phyloP scores from a whole-genome alignment of 2,113 vertebrate genomes.

The Amphiprion ocellaris region DNA sequence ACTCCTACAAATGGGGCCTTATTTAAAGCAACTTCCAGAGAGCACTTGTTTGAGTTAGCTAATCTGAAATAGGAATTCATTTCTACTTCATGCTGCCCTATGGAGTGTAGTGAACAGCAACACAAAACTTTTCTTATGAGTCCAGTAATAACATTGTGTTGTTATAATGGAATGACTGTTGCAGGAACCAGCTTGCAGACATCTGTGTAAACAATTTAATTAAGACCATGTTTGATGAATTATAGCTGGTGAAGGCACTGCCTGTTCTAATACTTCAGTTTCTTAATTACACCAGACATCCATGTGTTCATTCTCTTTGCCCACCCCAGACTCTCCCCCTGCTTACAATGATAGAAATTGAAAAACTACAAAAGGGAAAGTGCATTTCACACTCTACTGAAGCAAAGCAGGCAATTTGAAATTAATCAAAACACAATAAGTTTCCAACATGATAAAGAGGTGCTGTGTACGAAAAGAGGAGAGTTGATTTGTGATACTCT shows the following conservation, averaged over 20 bases:
- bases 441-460: slow-evolving; percentile 85
- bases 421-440: slow-evolving; percentile 87
- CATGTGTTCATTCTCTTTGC: slow-evolving; percentile 73
- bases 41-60: slow-evolving; percentile 40
- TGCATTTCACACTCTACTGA: slow-evolving; percentile 87
- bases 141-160: slow-evolving; percentile 59
- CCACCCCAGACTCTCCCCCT: slow-evolving; percentile 49
- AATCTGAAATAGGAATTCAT: slow-evolving; percentile 40
- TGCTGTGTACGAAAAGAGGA: slow-evolving; percentile 60
- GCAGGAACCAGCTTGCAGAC: slow-evolving; percentile 73
- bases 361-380: slow-evolving; percentile 84
- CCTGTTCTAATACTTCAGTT: slow-evolving; percentile 82
- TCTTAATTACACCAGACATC: slow-evolving; percentile 83
- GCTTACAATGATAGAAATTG: slow-evolving; percentile 83
- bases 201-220: slow-evolving; percentile 86
- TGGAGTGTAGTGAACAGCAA: slow-evolving; percentile 34
- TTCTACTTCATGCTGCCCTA: slow-evolving; percentile 27
- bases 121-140: slow-evolving; percentile 60
- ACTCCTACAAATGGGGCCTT: background rate
- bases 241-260: slow-evolving; percentile 78
- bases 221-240: slow-evolving; percentile 84
- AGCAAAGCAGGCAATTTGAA: slow-evolving; percentile 86
- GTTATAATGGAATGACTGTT: slow-evolving; percentile 67
- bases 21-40: slow-evolving; percentile 15
- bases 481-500: slow-evolving; percentile 72